Evolutionary conservation across 2,113 vertebrate genomes (phyloP).

Genomic region (Etia nguti): DNA sequence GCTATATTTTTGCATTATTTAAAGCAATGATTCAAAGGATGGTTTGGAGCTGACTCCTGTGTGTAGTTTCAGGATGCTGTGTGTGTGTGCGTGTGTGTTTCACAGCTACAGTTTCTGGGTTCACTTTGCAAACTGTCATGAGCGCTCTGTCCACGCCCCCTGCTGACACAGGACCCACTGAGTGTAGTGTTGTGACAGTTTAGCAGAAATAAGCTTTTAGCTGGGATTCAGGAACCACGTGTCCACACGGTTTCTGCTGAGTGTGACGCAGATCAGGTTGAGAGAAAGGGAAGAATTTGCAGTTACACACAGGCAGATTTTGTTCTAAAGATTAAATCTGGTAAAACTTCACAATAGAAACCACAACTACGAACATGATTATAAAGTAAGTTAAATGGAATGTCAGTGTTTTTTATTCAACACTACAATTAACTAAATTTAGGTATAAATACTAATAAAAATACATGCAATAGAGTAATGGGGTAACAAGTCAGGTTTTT

Average conservation of each 20-base stretch:
- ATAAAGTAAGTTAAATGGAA: fast-evolving
- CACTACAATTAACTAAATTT: background rate
- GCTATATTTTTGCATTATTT: background rate
- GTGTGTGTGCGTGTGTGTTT: background rate
- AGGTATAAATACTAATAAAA: fast-evolving
- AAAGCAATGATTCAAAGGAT: background rate
- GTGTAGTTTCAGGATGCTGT: background rate
- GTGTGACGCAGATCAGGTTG: background rate
- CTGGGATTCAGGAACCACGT: background rate
- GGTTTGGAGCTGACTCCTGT: background rate
- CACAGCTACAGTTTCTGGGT: background rate
- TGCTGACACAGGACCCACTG: background rate
- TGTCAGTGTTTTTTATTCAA: background rate
- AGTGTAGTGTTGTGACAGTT: background rate
- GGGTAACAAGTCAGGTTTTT: background rate
- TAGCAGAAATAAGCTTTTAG: background rate
- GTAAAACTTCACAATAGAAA: background rate
- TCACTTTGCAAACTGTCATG: background rate
- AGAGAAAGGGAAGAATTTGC: background rate
- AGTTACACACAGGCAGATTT: background rate
- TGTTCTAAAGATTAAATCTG: background rate
- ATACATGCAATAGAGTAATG: fast-evolving
- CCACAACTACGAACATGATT: background rate
- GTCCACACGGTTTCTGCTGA: background rate
- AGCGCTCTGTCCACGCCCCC: background rate